These are phyloP conservation scores for Macrophya alboannulata DNA, from an alignment of 2,888 invertebrate species.

Conservation along the genomic window DNA sequence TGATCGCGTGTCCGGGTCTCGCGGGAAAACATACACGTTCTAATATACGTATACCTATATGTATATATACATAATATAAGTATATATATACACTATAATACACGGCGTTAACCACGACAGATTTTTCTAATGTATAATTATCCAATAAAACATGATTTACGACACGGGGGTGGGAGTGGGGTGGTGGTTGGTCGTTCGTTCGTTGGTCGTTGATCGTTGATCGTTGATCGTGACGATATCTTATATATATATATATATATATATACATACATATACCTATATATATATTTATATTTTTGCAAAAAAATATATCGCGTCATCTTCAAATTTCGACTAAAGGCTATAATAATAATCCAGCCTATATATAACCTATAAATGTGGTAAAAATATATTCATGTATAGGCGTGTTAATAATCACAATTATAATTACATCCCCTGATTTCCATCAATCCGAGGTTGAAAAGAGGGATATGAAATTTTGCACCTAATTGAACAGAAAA, in stretches of 20 bases:
- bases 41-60: too few relatives aligned
- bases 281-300: too few relatives aligned
- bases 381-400: not conserved
- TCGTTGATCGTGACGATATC: not conserved
- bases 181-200: not conserved
- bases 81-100: not conserved
- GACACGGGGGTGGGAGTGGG: slow-evolving; percentile 1
- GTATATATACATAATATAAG: not conserved
- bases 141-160: slow-evolving; percentile 57
- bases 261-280: too few relatives aligned
- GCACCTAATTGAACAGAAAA: too few relatives aligned
- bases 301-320: not conserved
- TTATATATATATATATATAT: not conserved
- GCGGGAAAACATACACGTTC: not conserved
- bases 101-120: slow-evolving; percentile 32
- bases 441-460: too few relatives aligned
- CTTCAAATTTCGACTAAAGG: not conserved
- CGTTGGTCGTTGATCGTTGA: not conserved
- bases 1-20: slow-evolving; percentile 54
- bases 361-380: too few relatives aligned
- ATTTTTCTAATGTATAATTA: slow-evolving; percentile 50
- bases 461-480: too few relatives aligned
- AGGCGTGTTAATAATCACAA: not conserved
- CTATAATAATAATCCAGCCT: not conserved
- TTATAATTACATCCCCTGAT: not conserved